Base-by-base conservation (phyloP, 2,113 vertebrate species). In the Mormyrus lacerda region DNA sequence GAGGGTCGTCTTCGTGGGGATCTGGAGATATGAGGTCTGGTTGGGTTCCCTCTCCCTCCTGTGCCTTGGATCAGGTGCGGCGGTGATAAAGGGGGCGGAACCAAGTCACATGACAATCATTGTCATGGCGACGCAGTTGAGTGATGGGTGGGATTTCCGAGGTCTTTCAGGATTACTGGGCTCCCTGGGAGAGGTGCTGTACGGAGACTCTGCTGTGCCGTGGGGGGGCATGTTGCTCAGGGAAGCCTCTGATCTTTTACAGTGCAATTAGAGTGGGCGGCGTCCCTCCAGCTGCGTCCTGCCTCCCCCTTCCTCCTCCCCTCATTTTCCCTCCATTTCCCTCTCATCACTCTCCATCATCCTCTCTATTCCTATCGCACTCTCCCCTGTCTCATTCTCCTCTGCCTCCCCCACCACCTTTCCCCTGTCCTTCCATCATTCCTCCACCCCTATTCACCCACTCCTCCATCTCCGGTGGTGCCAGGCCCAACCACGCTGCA, bases 401-500 rank as follows among this genome's bases (percentile, higher is more conserved):
- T 48, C 58, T 1, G 24, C 35, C 50, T n/a, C 48, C n/a, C 73
- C 9, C 24, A 35, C 76, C 7, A 17, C 11, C 39, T 44, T 35
- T 47, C 53, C 39, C 47, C 48, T 51, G 7, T 73, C 50, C 50
- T 53, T 47, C 47, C 51, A 42, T 45, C 24, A 83, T 48, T 53
- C 55, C 55, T 6, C 31, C 31, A 24, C 13, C 58, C 13, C 58
- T 58, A 19, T 82, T 13, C 69, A 10, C 82, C 83, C 83, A 3
- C 84, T 27, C 19, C 13, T 4, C 47, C 27, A 11, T 73, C 21
- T 31, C 61, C 39, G 17, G 31, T n/a, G 44, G 19, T n/a, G 24
- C 51, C 79, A 87, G 79, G 27, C 51, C 61, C 88, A 88, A 90
- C 79, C 90, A 90, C 45, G 31, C 79, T 95, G 95, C 92, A 95